Evolutionary conservation across 2,113 vertebrate species (phyloP).

Genomic region (Poeciliopsis turrubarensis): DNA sequence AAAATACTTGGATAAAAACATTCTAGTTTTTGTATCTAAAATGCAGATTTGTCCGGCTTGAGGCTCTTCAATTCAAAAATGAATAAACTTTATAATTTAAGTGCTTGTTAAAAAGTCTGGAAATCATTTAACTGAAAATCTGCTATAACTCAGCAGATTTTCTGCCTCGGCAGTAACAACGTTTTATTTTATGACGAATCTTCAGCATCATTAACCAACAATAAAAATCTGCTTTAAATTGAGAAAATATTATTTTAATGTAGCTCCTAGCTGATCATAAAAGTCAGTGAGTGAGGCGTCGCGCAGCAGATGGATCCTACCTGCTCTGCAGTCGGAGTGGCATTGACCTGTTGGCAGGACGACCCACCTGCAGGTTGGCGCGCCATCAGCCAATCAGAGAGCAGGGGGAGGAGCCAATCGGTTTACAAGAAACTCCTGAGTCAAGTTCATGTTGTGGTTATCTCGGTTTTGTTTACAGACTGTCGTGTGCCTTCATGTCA

Average conservation of each 20-base stretch:
- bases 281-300: not conserved
- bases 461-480: not conserved
- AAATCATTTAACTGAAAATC: too few species aligned
- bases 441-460: not conserved
- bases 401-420: conserved; percentile 24
- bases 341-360: not conserved
- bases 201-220: not conserved
- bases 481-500: not conserved
- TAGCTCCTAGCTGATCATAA: not conserved
- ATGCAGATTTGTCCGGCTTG: too few species aligned
- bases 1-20: too few species aligned
- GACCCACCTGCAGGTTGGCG: not conserved
- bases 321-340: conserved; percentile 18
- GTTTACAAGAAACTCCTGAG: not conserved
- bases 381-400: conserved; percentile 15
- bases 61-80: too few species aligned
- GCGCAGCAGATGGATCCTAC: conserved; percentile 16
- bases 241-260: not conserved
- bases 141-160: too few species aligned
- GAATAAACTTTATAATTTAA: too few species aligned
- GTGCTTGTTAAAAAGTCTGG: too few species aligned
- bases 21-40: too few species aligned
- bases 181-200: not conserved
- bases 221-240: not conserved
- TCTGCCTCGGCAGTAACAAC: not conserved